Evolutionary conservation across 2,888 invertebrate species (phyloP).

Genomic region (Cacoxenus indagator): DNA sequence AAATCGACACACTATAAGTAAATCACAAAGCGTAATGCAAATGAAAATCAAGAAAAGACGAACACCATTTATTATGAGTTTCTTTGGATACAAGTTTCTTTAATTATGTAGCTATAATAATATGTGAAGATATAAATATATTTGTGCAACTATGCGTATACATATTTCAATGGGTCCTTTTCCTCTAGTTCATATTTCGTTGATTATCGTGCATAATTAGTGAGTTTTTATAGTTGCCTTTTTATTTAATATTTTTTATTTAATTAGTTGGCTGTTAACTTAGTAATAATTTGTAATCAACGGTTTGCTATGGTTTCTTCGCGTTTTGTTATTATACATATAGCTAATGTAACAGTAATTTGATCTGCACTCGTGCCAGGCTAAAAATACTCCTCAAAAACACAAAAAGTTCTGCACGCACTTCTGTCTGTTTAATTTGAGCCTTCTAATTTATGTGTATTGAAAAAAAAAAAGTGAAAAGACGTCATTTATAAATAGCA

Average conservation of each 20-base stretch:
- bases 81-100: neutral
- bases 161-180: too few relatives aligned
- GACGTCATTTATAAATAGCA: conserved; percentile 50
- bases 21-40: conserved; percentile 7
- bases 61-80: neutral
- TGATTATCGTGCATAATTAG: too few relatives aligned
- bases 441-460: neutral
- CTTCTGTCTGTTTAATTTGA: conserved; percentile 1
- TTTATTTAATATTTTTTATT: too few relatives aligned
- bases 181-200: too few relatives aligned
- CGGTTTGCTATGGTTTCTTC: too few relatives aligned
- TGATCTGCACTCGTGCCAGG: neutral
- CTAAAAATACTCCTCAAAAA: neutral
- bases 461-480: conserved; percentile 31
- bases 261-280: too few relatives aligned
- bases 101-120: neutral
- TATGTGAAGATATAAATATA: neutral
- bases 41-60: conserved; percentile 9
- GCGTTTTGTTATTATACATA: too few relatives aligned
- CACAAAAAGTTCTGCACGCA: neutral
- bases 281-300: too few relatives aligned
- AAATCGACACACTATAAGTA: neutral
- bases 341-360: neutral
- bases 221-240: too few relatives aligned
- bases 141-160: conserved; percentile 2